Percentiles rank a stretch among this genome's conserved stretches.
Evolutionary conservation across 2,888 invertebrate genomes (phyloP).

Genomic region (Drosophila rellima): DNA sequence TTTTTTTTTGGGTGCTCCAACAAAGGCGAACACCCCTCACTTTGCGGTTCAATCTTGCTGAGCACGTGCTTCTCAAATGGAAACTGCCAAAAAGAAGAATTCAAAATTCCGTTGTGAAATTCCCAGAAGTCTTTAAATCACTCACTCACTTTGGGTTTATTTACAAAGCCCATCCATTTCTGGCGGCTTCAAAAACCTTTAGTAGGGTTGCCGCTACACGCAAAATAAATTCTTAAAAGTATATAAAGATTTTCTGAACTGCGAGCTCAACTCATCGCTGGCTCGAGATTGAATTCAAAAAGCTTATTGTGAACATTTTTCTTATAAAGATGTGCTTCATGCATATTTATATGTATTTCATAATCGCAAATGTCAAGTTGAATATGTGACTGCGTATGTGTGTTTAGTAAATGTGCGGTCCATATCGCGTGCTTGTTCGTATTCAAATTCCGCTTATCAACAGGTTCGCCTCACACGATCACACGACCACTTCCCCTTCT

Average conservation of each 20-base stretch:
- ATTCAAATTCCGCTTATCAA: conserved; percentile 79
- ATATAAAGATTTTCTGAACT: conserved; percentile 1
- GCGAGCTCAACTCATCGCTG: conserved; percentile 11
- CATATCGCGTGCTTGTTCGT: conserved; percentile 67
- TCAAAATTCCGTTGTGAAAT: conserved; percentile 31
- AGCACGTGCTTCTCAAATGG: conserved; percentile 53
- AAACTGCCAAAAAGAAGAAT: conserved; percentile 13
- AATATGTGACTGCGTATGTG: conserved; percentile 4
- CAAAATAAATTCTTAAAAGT: neutral
- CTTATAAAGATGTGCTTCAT: conserved; percentile 14
- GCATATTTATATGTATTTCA: conserved; percentile 19
- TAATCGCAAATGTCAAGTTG: conserved; percentile 38
- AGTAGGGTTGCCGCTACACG: neutral
- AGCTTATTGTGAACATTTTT: conserved; percentile 28
- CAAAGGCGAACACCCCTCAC: conserved; percentile 37
- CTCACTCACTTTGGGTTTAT: neutral
- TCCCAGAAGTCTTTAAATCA: conserved; percentile 27
- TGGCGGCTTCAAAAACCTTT: neutral
- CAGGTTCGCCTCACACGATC: conserved; percentile 57
- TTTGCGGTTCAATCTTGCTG: conserved; percentile 19
- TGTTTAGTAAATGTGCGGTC: conserved; percentile 28
- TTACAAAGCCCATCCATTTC: neutral
- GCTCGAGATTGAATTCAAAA: conserved; percentile 33
- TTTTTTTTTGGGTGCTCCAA: conserved; percentile 16
- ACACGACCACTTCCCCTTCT: conserved; percentile 39